phyloP scores from a whole-genome alignment of 2,888 invertebrate species.

The Cosmopolites sordidus region DNA sequence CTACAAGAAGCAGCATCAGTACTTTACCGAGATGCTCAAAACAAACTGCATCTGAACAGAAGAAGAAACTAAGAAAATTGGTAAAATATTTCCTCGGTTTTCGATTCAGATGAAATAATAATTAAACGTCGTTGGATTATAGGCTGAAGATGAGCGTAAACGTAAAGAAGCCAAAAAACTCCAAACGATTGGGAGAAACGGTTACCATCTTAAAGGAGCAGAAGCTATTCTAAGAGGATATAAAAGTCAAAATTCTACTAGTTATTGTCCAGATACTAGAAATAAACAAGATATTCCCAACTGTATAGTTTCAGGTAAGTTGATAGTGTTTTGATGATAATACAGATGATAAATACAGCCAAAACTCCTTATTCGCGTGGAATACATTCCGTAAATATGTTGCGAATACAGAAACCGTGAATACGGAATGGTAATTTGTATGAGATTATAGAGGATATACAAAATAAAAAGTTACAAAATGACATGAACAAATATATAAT shows the following conservation, averaged over 20 bases:
- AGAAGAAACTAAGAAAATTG: conserved; percentile 34
- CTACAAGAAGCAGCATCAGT: conserved; percentile 24
- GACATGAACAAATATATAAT: no score
- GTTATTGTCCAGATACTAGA: conserved; percentile 49
- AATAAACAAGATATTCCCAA: conserved; percentile 50
- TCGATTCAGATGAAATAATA: no score
- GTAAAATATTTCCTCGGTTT: conserved; percentile 29
- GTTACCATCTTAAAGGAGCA: conserved; percentile 40
- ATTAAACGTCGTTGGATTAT: no score
- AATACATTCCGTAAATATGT: no score
- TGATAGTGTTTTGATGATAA: no score
- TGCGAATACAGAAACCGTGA: no score
- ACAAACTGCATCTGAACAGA: conserved; percentile 29
- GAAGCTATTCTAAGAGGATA: conserved; percentile 51
- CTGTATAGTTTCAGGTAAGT: conserved; percentile 49
- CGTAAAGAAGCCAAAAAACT: conserved; percentile 41
- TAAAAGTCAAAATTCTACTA: conserved; percentile 39
- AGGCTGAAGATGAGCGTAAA: conserved; percentile 37
- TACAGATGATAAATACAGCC: no score
- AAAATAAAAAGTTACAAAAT: no score
- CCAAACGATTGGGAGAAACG: conserved; percentile 44
- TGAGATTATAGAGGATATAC: no score
- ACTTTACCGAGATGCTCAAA: conserved; percentile 31
- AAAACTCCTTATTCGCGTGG: no score
- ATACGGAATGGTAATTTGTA: no score